Conservation (phyloP, 1,140 invertebrate genomes). For the Macrobrachium nipponense region DNA sequence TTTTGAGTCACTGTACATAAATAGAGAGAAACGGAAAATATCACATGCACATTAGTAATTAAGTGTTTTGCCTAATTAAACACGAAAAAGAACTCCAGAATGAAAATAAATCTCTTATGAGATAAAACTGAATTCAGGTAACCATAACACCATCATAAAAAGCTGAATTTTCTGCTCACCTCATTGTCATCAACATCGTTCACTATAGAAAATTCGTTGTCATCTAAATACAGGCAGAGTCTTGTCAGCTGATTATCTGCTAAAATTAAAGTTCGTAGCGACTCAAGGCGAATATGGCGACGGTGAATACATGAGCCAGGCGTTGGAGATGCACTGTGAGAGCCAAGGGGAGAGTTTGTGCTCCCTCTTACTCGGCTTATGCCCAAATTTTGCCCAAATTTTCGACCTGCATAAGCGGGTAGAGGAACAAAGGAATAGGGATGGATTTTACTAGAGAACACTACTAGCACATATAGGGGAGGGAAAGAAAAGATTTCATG, state of each 20-base stretch:
- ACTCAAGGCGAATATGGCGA: constrained; percentile 83
- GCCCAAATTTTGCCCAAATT: constrained; percentile 42
- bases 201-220: constrained; percentile 44
- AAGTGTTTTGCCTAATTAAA: too few relatives aligned
- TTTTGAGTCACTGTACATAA: too few relatives aligned
- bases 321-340: constrained; percentile 36
- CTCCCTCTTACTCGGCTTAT: constrained; percentile 30
- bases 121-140: neutral
- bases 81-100: too few relatives aligned
- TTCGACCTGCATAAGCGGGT: constrained; percentile 42
- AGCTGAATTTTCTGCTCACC: constrained; percentile 30
- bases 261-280: constrained; percentile 83
- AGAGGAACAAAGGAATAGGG: constrained; percentile 48
- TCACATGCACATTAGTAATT: too few relatives aligned
- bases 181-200: constrained; percentile 53
- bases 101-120: too few relatives aligned
- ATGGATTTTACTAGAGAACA: constrained; percentile 44
- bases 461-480: constrained; percentile 35
- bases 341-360: constrained; percentile 51
- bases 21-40: too few relatives aligned
- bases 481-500: constrained; percentile 10
- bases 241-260: constrained; percentile 83
- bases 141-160: neutral
- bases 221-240: constrained; percentile 58
- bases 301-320: constrained; percentile 78